These are phyloP conservation scores for Hippoglossus hippoglossus DNA, from an alignment of 2,797 vertebrate genomes.

Conservation along the genomic window DNA sequence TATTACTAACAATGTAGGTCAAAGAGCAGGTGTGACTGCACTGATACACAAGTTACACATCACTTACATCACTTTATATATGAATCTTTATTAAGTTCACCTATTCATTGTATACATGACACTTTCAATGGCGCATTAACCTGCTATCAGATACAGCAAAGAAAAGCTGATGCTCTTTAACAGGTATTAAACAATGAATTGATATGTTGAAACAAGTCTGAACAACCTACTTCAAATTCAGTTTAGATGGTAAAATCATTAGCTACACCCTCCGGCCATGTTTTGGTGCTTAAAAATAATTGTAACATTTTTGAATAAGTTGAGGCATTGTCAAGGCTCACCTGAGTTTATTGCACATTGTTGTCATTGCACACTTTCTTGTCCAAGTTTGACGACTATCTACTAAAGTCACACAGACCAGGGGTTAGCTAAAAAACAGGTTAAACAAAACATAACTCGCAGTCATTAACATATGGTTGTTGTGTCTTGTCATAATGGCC, in stretches of 20 bases:
- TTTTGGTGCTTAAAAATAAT: not conserved
- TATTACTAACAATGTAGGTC: not conserved
- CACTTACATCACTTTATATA: too few relatives aligned
- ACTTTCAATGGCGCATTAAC: slow-evolving; percentile 11
- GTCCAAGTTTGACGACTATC: not conserved
- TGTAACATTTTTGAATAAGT: not conserved
- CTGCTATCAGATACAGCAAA: not conserved
- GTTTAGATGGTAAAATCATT: not conserved
- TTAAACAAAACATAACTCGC: not conserved
- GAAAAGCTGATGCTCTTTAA: not conserved
- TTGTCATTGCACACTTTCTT: too few relatives aligned
- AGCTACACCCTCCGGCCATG: slow-evolving; percentile 8
- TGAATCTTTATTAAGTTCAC: not conserved
- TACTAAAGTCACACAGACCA: not conserved
- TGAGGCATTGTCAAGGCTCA: not conserved
- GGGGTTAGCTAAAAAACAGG: slow-evolving; percentile 8
- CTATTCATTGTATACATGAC: not conserved
- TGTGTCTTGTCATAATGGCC: not conserved
- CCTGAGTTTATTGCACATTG: not conserved
- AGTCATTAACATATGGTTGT: not conserved
- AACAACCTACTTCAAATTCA: not conserved
- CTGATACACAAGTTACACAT: not conserved
- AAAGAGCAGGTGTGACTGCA: not conserved
- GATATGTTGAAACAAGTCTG: slow-evolving; percentile 9
- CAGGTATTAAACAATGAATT: accelerated